Evolutionary conservation across 2,113 vertebrate species (phyloP).

Genomic region (Stegastes partitus): DNA sequence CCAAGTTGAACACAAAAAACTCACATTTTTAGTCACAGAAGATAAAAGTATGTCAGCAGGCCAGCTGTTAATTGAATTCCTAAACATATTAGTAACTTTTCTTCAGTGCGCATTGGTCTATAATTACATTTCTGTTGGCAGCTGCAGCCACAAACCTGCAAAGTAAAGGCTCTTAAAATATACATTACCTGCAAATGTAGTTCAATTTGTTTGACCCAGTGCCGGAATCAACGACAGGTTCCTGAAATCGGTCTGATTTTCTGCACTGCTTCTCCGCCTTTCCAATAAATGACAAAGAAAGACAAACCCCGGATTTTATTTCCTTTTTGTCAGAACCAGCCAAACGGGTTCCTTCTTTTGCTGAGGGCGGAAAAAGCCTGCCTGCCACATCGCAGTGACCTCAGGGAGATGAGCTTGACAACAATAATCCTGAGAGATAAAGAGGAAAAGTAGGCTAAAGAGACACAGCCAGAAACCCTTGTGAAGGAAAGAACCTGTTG

Average conservation of each 20-base stretch:
- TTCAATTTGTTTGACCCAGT: background rate
- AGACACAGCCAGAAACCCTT: background rate
- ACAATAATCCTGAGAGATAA: conserved; percentile 55
- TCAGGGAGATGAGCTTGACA: conserved; percentile 61
- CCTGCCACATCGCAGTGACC: conserved; percentile 70
- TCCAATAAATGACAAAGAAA: conserved; percentile 63
- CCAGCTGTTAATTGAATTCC: background rate
- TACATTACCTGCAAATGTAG: background rate
- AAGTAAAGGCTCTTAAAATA: background rate
- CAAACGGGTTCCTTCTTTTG: conserved; percentile 80
- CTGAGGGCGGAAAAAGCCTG: conserved; percentile 62
- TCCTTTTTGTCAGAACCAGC: conserved; percentile 84
- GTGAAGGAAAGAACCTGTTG: background rate
- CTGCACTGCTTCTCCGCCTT: conserved; percentile 46
- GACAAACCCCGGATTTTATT: conserved; percentile 80
- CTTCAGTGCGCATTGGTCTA: no score
- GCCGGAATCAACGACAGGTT: background rate
- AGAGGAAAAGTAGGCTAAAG: conserved; percentile 34
- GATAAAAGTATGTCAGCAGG: background rate
- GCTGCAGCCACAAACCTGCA: background rate
- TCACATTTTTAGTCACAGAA: no score
- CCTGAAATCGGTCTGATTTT: conserved; percentile 38
- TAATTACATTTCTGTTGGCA: background rate
- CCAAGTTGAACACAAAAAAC: no score
- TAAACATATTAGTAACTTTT: no score